These are phyloP conservation scores for Urocynchramus pylzowi DNA, from an alignment of 2,113 vertebrate genomes.

Conservation along the genomic window DNA sequence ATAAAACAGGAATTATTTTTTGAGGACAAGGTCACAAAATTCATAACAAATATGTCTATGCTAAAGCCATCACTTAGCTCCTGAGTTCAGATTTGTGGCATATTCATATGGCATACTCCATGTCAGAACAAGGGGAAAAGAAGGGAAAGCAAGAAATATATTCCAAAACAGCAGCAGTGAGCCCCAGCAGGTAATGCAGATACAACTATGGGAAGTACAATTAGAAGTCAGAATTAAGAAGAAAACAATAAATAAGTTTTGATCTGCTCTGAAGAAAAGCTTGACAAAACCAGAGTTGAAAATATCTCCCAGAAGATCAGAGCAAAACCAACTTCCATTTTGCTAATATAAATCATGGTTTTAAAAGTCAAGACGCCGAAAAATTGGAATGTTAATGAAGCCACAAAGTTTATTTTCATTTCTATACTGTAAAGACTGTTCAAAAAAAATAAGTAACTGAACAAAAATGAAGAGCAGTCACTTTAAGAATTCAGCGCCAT, in stretches of 20 bases:
- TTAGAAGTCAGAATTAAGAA: background rate
- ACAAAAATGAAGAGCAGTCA: background rate
- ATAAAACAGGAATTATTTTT: background rate
- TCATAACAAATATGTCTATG: background rate
- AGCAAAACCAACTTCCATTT: background rate
- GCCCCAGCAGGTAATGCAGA: background rate
- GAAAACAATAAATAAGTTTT: background rate
- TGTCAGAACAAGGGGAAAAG: background rate
- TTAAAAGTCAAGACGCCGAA: background rate
- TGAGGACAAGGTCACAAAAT: background rate
- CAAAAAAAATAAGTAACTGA: background rate
- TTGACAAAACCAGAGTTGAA: background rate
- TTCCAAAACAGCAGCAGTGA: background rate
- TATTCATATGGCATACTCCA: background rate
- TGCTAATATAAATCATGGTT: background rate
- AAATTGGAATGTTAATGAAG: background rate
- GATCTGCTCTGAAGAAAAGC: background rate
- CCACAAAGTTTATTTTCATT: background rate
- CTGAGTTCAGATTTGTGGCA: background rate
- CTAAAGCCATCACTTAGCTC: background rate
- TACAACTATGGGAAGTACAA: background rate
- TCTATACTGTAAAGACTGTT: background rate
- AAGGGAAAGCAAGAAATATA: background rate
- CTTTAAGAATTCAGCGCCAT: background rate
- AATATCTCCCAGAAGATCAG: background rate